A percentile compares a stretch with the other conserved stretches of the same genome.
phyloP scores from a whole-genome alignment of 2,113 vertebrate species.

The Amia ocellicauda region DNA sequence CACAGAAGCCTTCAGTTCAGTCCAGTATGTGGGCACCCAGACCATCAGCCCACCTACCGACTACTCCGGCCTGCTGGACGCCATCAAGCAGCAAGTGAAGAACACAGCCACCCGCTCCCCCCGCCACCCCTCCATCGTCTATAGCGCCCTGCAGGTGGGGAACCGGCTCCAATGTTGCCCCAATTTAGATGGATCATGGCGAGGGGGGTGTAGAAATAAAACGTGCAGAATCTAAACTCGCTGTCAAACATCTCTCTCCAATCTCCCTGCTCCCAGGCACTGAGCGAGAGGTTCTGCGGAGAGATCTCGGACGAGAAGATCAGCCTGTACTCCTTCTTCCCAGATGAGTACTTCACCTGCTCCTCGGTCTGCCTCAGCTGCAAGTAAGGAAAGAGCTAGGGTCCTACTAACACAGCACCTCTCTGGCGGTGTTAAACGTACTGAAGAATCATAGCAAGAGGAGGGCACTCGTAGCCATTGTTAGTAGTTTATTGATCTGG shows the following conservation, averaged over 20 bases:
- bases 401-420: no score
- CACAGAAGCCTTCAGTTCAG: slow-evolving; percentile 72
- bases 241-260: no score
- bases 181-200: no score
- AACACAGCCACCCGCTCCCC: slow-evolving; percentile 71
- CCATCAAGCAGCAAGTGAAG: slow-evolving; percentile 56
- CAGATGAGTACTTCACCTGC: slow-evolving; percentile 79
- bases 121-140: slow-evolving; percentile 67
- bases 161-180: no score
- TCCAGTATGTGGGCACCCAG: slow-evolving; percentile 73
- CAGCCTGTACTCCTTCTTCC: slow-evolving; percentile 67
- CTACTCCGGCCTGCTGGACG: slow-evolving; percentile 57
- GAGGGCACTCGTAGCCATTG: no score
- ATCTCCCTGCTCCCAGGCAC: slow-evolving; percentile 49
- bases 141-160: slow-evolving; percentile 64
- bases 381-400: slow-evolving; percentile 53
- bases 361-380: slow-evolving; percentile 73
- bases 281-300: slow-evolving; percentile 73
- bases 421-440: no score
- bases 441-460: no score
- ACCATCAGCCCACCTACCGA: slow-evolving; percentile 68
- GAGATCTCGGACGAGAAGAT: slow-evolving; percentile 67
- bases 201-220: neutral
- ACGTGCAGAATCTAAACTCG: neutral
- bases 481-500: no score